Evolutionary conservation across 2,888 invertebrate genomes (phyloP), one percentile per base, ranked within the genome.

Genomic region (Aphrophora alni): DNA sequence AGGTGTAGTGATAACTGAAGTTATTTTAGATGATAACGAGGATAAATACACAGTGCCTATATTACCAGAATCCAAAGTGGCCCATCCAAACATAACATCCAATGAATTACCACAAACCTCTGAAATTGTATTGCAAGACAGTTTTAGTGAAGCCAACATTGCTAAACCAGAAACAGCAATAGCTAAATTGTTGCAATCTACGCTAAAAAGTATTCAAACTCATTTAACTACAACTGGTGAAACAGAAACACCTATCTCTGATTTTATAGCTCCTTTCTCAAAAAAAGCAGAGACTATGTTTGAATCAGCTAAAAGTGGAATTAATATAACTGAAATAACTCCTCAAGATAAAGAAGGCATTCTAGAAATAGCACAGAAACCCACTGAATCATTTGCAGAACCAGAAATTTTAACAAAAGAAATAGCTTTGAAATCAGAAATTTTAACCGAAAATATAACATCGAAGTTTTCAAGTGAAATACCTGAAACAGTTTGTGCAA

Each of bases 61-160:
- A 51, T 84, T 84, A 80, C 88, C 88, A n/a, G 87, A 89, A 82
- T 85, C 87, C 74, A 89, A 87, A 51, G 90, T 88, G 84, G 93
- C 93, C n/a, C 89, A 88, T 77, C 81, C 90, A 27, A 89, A 90
- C 80, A 86, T 93, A 69, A 87, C 90, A 44, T 85, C 89, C 0
- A 86, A 87, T n/a, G 85, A 85, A 74, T 82, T 87, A 3, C 84
- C 87, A 10, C 84, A 86, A 85, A 81, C 86, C 85, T 81, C 89
- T 89, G 85, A 89, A 76, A 90, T 92, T 27, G 87, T 85, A 14
- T 85, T 81, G 38, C 78, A 80, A 38, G 81, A 82, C 8, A 78
- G 81, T 44, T 75, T 82, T 33, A 78, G 81, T 26, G 82, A 82
- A 24, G 77, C 84, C 0, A 26, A 24, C 14, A 21, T 70, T 25